phyloP scores from a whole-genome alignment of 2,888 invertebrate species.

The Melangyna quadrimaculata region DNA sequence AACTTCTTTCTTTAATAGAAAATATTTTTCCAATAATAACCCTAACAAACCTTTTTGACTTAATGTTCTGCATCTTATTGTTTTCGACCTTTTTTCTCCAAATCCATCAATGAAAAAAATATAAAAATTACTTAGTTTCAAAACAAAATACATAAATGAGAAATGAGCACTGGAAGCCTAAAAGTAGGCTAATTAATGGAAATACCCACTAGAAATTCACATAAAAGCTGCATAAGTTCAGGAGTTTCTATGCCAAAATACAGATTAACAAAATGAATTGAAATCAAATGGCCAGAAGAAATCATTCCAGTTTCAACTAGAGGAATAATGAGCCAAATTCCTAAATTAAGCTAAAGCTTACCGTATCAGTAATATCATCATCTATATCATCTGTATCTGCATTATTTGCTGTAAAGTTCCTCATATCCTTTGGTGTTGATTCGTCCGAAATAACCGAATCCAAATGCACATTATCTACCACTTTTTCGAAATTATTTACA shows the following conservation, averaged over 20 bases:
- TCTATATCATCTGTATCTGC: constrained; percentile 76
- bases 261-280: not conserved
- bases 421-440: constrained; percentile 78
- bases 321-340: no score
- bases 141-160: no score
- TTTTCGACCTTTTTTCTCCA: no score
- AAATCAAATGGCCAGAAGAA: not conserved
- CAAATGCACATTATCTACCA: constrained; percentile 78
- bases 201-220: not conserved
- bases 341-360: no score
- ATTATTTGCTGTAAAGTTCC: constrained; percentile 73
- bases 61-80: no score
- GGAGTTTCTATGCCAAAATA: not conserved
- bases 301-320: no score
- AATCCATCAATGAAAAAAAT: no score
- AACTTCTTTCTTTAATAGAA: no score
- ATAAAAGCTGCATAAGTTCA: not conserved
- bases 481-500: constrained; percentile 74
- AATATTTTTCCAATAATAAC: no score
- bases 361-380: constrained; percentile 75
- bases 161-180: no score
- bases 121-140: no score
- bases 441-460: constrained; percentile 80
- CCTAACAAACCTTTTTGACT: no score
- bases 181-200: not conserved